Evolutionary conservation across 2,113 vertebrate genomes (phyloP).

Genomic region (Lasiurus cinereus): DNA sequence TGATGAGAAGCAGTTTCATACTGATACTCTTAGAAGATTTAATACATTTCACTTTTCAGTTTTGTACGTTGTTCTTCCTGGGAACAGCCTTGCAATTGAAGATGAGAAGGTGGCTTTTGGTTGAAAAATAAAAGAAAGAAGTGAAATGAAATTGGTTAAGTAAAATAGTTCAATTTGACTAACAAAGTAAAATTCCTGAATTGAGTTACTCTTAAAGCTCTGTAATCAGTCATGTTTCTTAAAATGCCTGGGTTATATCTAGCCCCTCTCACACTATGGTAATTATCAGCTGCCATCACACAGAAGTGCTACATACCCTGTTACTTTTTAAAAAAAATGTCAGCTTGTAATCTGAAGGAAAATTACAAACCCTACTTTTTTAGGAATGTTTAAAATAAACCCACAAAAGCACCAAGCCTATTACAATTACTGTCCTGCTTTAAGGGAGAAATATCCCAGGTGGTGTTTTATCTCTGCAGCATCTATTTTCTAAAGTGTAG

Average conservation of each 20-base stretch:
- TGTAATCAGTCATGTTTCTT: constrained; percentile 85
- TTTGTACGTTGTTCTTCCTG: not conserved
- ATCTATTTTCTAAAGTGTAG: constrained; percentile 68
- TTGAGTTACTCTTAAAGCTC: constrained; percentile 78
- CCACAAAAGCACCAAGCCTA: constrained; percentile 44
- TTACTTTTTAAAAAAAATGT: constrained; percentile 78
- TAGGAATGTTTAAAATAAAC: constrained; percentile 81
- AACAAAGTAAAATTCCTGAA: constrained; percentile 86
- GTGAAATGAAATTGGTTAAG: constrained; percentile 70
- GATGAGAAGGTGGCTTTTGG: constrained; percentile 34
- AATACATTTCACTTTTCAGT: constrained; percentile 34
- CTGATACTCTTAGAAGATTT: not conserved
- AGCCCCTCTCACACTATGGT: constrained; percentile 82
- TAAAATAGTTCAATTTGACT: constrained; percentile 82
- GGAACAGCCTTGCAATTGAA: not conserved
- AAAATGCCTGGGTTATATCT: constrained; percentile 84
- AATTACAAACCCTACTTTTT: constrained; percentile 81
- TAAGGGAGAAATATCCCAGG: constrained; percentile 63
- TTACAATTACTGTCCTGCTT: constrained; percentile 73
- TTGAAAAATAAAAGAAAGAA: constrained; percentile 47
- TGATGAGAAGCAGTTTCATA: not conserved
- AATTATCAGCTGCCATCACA: constrained; percentile 87
- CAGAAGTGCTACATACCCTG: constrained; percentile 80
- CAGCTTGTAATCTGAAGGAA: constrained; percentile 85
- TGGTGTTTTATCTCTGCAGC: constrained; percentile 71